A percentile compares a stretch with the other conserved stretches of the same genome.
phyloP scores from a whole-genome alignment of 2,113 vertebrate species.

The Acanthisitta chloris region DNA sequence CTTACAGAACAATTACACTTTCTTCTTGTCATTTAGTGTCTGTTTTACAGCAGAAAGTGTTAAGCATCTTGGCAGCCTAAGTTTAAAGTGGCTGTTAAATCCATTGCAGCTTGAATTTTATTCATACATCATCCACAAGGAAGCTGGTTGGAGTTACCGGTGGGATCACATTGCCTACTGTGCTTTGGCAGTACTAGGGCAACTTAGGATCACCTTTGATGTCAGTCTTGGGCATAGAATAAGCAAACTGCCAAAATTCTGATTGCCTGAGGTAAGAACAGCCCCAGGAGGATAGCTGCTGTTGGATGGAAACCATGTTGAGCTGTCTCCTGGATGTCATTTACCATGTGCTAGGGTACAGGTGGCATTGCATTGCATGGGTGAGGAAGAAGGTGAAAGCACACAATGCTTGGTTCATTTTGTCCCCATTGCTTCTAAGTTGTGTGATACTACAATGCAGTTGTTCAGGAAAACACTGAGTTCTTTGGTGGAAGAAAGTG shows the following conservation, averaged over 20 bases:
- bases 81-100: neutral
- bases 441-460: neutral
- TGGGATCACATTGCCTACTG: accelerated
- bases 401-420: accelerated
- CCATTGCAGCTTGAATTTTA: neutral
- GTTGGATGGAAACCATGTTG: neutral
- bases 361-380: neutral
- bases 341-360: accelerated
- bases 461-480: too few species aligned
- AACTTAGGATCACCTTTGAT: neutral
- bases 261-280: neutral
- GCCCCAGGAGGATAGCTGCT: neutral
- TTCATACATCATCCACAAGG: accelerated
- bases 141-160: neutral
- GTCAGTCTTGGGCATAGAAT: neutral
- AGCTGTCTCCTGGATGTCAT: neutral
- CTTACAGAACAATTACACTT: neutral
- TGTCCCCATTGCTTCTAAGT: accelerated
- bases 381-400: neutral
- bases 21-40: neutral
- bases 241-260: neutral
- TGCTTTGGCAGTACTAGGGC: neutral
- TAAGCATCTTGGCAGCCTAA: neutral
- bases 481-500: too few species aligned
- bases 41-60: neutral